phyloP scores from a whole-genome alignment of 2,797 vertebrate species.

The Poeciliopsis presidionis region DNA sequence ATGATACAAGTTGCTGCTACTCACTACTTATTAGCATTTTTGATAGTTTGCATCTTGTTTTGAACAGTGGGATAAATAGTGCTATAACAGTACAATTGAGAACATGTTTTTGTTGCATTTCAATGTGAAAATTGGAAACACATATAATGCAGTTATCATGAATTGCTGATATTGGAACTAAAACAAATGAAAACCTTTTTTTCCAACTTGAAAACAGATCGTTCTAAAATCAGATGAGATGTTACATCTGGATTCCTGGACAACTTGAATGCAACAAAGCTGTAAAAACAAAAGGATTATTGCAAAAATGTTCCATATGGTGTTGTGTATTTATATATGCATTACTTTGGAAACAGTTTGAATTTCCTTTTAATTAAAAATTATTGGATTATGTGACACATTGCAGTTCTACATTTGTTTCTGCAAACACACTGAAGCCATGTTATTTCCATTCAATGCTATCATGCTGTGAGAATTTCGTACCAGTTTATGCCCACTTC shows the following conservation, averaged over 20 bases:
- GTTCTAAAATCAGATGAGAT: not conserved
- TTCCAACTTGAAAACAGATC: not conserved
- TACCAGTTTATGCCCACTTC: not conserved
- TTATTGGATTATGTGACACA: not conserved
- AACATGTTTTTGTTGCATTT: not conserved
- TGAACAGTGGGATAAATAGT: not conserved
- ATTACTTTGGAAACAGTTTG: not conserved
- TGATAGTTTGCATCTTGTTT: not conserved
- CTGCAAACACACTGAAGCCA: not conserved
- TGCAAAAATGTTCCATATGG: not conserved
- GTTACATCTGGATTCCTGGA: not conserved
- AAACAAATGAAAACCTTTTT: not conserved
- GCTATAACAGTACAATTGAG: not conserved
- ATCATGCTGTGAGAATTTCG: not conserved
- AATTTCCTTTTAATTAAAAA: not conserved
- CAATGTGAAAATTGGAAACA: not conserved
- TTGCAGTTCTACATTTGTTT: not conserved
- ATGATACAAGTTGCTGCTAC: not conserved
- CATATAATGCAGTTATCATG: not conserved
- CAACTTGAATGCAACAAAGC: not conserved
- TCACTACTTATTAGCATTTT: not conserved
- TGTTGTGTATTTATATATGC: not conserved
- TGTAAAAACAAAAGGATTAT: not conserved
- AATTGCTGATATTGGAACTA: not conserved
- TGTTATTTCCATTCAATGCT: not conserved